Conservation (phyloP, 1,140 invertebrate genomes). For the Drosophila ercepeae region DNA sequence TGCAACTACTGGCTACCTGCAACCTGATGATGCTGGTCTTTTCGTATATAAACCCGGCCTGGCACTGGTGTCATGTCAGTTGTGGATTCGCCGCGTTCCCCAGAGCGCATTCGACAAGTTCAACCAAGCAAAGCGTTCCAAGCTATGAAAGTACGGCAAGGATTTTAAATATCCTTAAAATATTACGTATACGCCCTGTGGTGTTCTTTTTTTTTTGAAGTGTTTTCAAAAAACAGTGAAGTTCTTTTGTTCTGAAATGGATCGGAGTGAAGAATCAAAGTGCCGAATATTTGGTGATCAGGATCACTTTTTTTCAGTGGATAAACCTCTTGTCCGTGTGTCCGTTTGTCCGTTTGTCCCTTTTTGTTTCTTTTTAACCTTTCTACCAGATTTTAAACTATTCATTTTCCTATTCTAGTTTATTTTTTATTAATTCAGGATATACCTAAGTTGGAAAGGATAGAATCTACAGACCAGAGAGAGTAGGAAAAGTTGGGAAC, state of each 20-base stretch:
- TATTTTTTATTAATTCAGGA: too few relatives aligned
- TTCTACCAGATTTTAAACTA: too few relatives aligned
- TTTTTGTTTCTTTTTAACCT: not conserved
- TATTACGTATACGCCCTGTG: constrained; percentile 36
- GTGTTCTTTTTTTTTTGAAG: constrained; percentile 6
- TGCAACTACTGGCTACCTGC: not conserved
- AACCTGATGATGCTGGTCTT: not conserved
- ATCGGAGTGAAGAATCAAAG: not conserved
- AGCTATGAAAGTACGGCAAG: constrained; percentile 67
- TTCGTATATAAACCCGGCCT: constrained; percentile 56
- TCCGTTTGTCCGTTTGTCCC: constrained; percentile 13
- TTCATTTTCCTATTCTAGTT: too few relatives aligned
- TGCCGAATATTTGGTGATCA: not conserved
- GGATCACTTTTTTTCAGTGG: not conserved
- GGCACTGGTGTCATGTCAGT: constrained; percentile 65
- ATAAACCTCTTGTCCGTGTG: not conserved
- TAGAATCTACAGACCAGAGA: too few relatives aligned
- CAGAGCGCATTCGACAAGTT: constrained; percentile 28
- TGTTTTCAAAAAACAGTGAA: constrained; percentile 1
- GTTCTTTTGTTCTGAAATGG: not conserved
- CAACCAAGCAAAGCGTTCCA: constrained; percentile 37
- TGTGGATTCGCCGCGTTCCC: constrained; percentile 54
- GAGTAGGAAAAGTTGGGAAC: too few relatives aligned
- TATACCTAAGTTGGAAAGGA: too few relatives aligned
- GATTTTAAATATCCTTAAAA: not conserved